Conservation (phyloP, 2,113 vertebrate species). For the Vireo altiloquus region DNA sequence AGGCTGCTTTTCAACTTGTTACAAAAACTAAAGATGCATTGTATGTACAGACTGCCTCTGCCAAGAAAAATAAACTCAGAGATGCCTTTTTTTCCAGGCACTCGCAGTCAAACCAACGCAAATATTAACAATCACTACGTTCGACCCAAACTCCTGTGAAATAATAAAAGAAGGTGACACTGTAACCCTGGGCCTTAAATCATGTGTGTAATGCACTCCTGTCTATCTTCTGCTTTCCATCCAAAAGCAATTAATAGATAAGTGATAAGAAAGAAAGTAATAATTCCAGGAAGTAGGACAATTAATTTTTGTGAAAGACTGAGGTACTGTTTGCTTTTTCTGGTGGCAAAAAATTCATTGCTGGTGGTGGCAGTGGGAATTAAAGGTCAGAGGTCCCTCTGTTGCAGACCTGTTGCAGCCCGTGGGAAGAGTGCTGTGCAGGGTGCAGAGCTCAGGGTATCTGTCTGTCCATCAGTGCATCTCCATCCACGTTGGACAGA, state of each 20-base stretch:
- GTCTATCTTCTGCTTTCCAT: conserved; percentile 8
- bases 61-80: conserved; percentile 48
- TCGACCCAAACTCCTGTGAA: neutral
- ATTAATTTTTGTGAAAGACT: neutral
- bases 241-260: conserved; percentile 36
- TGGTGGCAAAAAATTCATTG: neutral
- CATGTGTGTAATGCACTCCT: neutral
- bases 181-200: neutral
- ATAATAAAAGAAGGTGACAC: neutral
- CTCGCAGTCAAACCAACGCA: neutral
- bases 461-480: neutral
- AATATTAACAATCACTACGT: neutral
- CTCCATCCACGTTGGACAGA: accelerated
- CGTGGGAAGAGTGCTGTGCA: neutral
- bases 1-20: neutral
- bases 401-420: neutral
- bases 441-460: neutral
- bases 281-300: conserved; percentile 45
- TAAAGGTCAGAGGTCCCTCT: neutral
- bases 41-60: neutral
- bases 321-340: neutral
- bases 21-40: conserved; percentile 41
- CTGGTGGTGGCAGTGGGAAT: neutral
- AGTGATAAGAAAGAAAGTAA: neutral
- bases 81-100: conserved; percentile 8